Base-by-base conservation (phyloP, 2,888 invertebrate genomes). In the Aplocera efformata region DNA sequence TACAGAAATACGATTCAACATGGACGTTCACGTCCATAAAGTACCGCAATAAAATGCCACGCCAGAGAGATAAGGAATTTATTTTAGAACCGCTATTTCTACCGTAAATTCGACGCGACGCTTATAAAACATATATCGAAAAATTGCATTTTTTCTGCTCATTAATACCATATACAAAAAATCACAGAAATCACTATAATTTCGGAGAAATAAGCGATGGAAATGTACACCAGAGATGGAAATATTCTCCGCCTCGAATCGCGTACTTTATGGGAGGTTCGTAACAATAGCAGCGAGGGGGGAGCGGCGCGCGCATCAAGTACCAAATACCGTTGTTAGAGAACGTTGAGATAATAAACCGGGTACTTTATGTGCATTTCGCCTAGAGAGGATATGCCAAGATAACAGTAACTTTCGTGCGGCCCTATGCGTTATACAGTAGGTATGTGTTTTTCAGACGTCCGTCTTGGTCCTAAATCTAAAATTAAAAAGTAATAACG, bases 341-440 rank as follows among this genome's bases (percentile, higher is more conserved):
- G 59, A 47, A 56, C 62, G 55, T 60, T 64, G 75, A 79, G 81
- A 77, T 79, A 81, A 81, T 79, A 81, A 79, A 76, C 63, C 53
- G 56, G 51, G 56, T 75, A 75, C 82, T 83, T 84, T 86, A 83
- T 86, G 70, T 73, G 64, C 80, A 79, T 73, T 72, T 78, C 75
- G 84, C 84, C 88, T 86, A 85, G 85, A 85, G 88, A 88, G 89
- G 89, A 89, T 88, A 88, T 88, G 86, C 85, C 86, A 85, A 89
- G 88, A 88, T 89, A 89, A 89, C 88, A 88, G 89, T 88, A 88
- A 88, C 86, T 89, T 88, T 88, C 82, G 85, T 86, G 82, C 81
- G 77, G 77, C 81, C 79, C 62, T 69, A 67, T 61, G 63, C 69
- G 69, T 64, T 77, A 72, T 75, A 73, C 66, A 67, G 72, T 80